These are phyloP conservation scores for Enteromius paludinosus DNA, from an alignment of 2,797 vertebrate species.

Conservation along the genomic window DNA sequence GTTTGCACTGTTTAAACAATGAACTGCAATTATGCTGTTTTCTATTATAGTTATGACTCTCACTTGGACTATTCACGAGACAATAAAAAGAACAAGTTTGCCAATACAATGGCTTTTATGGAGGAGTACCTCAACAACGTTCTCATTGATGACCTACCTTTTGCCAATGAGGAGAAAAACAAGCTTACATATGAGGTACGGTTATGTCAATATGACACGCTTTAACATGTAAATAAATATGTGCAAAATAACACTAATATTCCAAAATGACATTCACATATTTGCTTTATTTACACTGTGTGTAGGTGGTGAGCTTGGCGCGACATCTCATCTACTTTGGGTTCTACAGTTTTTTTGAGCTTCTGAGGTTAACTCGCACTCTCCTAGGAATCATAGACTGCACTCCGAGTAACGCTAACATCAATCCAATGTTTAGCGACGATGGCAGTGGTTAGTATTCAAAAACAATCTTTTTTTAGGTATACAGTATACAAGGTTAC, in stretches of 20 bases:
- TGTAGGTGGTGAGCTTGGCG: conserved; percentile 94
- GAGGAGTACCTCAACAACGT: conserved; percentile 98
- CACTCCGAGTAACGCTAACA: conserved; percentile 81
- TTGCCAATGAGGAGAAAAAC: conserved; percentile 96
- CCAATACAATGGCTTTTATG: conserved; percentile 96
- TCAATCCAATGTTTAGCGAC: conserved; percentile 76
- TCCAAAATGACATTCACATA: not conserved
- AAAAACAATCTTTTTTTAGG: not conserved
- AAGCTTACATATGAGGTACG: conserved; percentile 95
- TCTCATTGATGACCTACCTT: conserved; percentile 91
- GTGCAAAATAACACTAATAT: not conserved
- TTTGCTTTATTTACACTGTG: conserved; percentile 3
- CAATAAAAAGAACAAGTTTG: conserved; percentile 98
- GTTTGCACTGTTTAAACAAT: not conserved
- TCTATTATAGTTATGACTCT: conserved; percentile 87
- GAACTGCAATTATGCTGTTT: not conserved
- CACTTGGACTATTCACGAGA: conserved; percentile 93
- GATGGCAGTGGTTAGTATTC: conserved; percentile 82
- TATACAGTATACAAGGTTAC: not conserved
- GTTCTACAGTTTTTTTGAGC: conserved; percentile 98
- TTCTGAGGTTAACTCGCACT: conserved; percentile 91
- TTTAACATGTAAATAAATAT: not conserved
- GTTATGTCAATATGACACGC: not conserved
- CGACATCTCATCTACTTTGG: conserved; percentile 98
- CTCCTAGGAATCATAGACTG: conserved; percentile 96